Conservation (phyloP, 2,888 invertebrate genomes). For the Ophion obscuratus region DNA sequence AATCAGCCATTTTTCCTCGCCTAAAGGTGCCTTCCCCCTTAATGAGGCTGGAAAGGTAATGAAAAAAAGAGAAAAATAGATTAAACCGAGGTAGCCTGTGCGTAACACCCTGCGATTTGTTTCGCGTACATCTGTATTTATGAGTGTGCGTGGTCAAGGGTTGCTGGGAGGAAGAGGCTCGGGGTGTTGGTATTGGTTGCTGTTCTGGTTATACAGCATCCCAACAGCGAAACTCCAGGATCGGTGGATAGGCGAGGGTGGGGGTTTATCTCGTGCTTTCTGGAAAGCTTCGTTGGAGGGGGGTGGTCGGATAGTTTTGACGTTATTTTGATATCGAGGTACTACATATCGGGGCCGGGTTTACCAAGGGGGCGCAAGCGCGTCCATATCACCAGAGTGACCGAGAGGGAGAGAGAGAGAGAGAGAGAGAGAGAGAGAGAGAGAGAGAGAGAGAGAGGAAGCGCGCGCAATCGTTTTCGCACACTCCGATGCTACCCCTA, state of each 20-base stretch:
- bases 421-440: slow-evolving; percentile 5
- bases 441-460: neutral
- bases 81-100: neutral
- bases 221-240: slow-evolving; percentile 43
- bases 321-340: slow-evolving; percentile 71
- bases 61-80: neutral
- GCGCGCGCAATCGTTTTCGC: slow-evolving; percentile 59
- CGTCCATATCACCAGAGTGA: slow-evolving; percentile 25
- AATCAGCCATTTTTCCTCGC: no score
- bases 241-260: slow-evolving; percentile 38
- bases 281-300: slow-evolving; percentile 19
- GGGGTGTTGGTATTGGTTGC: slow-evolving; percentile 25
- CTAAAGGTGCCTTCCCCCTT: neutral
- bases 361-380: slow-evolving; percentile 56
- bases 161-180: neutral
- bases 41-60: slow-evolving; percentile 19
- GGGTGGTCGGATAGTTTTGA: slow-evolving; percentile 65
- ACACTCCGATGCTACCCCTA: slow-evolving; percentile 37
- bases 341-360: slow-evolving; percentile 61
- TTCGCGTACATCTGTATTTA: slow-evolving; percentile 17
- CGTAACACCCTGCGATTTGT: slow-evolving; percentile 15
- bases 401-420: slow-evolving; percentile 9
- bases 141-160: slow-evolving; percentile 7
- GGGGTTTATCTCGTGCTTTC: slow-evolving; percentile 59
- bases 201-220: slow-evolving; percentile 56